These are phyloP conservation scores for Pitta sordida DNA, from an alignment of 2,113 vertebrate genomes.

Conservation along the genomic window DNA sequence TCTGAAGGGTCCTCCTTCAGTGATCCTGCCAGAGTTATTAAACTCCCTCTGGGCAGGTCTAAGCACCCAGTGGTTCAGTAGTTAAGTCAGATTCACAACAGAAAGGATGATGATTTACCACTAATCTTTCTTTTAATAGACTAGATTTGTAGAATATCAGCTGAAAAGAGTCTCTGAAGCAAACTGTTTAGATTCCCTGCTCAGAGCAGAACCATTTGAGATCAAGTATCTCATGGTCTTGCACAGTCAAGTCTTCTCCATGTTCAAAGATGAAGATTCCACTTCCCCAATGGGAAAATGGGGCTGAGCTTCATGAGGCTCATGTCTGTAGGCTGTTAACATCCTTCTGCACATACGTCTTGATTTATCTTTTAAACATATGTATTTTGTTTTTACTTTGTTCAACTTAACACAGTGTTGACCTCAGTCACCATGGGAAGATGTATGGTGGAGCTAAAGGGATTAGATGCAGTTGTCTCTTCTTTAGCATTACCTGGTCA, in stretches of 20 bases:
- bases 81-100: background rate
- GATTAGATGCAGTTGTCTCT: constrained; percentile 1
- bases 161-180: background rate
- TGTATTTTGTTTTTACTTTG: background rate
- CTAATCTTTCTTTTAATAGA: background rate
- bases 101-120: background rate
- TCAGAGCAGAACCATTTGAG: background rate
- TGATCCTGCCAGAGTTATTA: background rate
- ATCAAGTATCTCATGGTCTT: background rate
- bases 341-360: background rate
- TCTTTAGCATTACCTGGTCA: background rate
- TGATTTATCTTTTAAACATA: background rate
- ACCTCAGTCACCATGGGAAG: background rate
- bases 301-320: background rate
- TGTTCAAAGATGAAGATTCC: background rate
- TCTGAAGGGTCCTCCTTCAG: background rate
- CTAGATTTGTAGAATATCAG: background rate
- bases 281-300: background rate
- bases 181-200: background rate
- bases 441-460: background rate
- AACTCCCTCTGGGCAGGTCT: background rate
- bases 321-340: background rate
- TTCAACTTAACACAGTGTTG: background rate
- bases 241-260: background rate
- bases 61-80: background rate